Evolutionary conservation across 2,113 vertebrate genomes (phyloP), one percentile per base, ranked within the genome.

Genomic region (Tylochromis polylepis): DNA sequence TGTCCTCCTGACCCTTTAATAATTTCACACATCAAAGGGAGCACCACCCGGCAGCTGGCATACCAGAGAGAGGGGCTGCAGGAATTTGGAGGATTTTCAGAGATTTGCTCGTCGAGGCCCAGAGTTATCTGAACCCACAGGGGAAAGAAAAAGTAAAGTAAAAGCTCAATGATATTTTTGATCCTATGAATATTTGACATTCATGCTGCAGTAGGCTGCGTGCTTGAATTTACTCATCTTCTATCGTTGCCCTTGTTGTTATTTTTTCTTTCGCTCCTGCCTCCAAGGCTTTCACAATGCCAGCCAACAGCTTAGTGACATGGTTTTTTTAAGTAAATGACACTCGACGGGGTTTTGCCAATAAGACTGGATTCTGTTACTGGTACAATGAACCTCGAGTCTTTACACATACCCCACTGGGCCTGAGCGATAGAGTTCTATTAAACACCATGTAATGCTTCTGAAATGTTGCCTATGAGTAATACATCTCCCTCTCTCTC

Each of bases 171-270:
- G 93, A 95, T 95, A 95, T 95, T 95, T 96, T 95, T 95, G 93
- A 95, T 95, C 93, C 93, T 83, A 87, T 94, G 94, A 95, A 96
- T 96, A 95, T 95, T 95, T 96, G 95, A 96, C 94, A 95, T 95
- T 95, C 93, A 94, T 91, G 92, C 92, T 79, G 89, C 93, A 92
- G 87, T 79, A 55, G 91, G 89, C 87, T 92, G 51, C 60, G 59
- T 51, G 80, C 86, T 81, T 88, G 58, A 86, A 46, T 90, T 85
- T 72, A 72, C 88, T 93, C 85, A 82, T 83, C 87, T 89, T 89
- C 75, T 79, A 38, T 86, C 79, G 14, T 60, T 53, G 31, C 59
- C 85, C 88, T 89, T 89, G 87, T 93, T 92, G 86, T 91, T 90
- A 85, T 89, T 88, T 90, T 85, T 57, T 82, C 55, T 83, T 77